A percentile compares a stretch with the other conserved stretches of the same genome.
phyloP scores from a whole-genome alignment of 2,888 invertebrate genomes.

The Nomada goodeniana region DNA sequence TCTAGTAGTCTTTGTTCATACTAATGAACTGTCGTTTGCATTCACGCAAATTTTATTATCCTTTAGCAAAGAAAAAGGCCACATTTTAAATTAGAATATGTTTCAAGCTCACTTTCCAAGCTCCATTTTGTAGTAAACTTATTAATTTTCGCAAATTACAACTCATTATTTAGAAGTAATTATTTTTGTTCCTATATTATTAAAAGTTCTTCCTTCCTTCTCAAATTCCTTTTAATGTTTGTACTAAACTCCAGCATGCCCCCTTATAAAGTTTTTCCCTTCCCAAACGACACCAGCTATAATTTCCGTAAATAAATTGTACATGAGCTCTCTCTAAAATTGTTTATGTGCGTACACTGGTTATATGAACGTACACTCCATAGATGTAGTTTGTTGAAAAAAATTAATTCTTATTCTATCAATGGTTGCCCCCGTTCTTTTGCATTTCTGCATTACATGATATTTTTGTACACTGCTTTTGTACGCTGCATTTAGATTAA shows the following conservation, averaged over 20 bases:
- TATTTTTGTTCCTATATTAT: background rate
- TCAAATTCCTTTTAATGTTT: background rate
- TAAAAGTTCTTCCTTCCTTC: background rate
- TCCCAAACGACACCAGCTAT: background rate
- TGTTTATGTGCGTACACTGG: constrained; percentile 31
- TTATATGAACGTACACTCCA: constrained; percentile 26
- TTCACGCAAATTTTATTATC: no score
- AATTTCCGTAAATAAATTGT: background rate
- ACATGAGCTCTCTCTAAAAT: background rate
- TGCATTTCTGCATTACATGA: constrained; percentile 15
- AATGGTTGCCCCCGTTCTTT: constrained; percentile 15
- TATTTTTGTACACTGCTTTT: no score
- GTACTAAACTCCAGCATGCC: no score
- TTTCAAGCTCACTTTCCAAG: no score
- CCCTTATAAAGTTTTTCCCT: no score
- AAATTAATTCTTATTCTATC: constrained; percentile 29
- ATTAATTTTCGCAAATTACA: no score
- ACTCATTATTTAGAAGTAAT: background rate
- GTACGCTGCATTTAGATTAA: constrained; percentile 52
- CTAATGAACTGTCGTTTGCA: no score
- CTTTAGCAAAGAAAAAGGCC: no score
- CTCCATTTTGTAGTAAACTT: no score
- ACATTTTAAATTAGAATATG: no score
- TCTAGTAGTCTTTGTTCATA: no score
- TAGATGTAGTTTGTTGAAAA: background rate